Percentiles rank a stretch among this genome's conserved stretches.
These are phyloP conservation scores for Turritopsis dohrnii DNA, from an alignment of 30 jellyfish, hydroid and myxozoan genomes.

Conservation along the genomic window DNA sequence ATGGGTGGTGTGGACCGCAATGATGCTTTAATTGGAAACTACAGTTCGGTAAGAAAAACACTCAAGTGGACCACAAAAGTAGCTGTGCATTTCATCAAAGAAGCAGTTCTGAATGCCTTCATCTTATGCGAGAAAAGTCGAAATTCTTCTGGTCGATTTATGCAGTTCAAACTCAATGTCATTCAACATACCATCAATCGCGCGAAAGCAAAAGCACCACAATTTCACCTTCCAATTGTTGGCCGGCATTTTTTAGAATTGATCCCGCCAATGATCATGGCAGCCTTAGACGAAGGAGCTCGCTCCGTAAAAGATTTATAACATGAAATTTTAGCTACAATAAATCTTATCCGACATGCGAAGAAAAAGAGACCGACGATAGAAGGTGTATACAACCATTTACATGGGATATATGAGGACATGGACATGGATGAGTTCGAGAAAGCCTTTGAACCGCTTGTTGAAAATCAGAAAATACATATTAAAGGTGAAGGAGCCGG, in stretches of 20 bases:
- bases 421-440: too few species aligned
- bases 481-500: too few species aligned
- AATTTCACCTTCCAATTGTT: conserved; percentile 3
- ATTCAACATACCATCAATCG: not conserved
- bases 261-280: not conserved
- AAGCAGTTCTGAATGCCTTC: conserved; percentile 7
- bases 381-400: too few species aligned
- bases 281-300: too few species aligned
- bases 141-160: not conserved
- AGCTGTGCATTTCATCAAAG: conserved; percentile 5
- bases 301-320: too few species aligned
- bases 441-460: too few species aligned
- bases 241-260: not conserved
- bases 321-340: too few species aligned
- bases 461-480: too few species aligned
- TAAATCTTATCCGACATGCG: too few species aligned
- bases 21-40: not conserved
- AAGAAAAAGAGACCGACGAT: too few species aligned
- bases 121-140: not conserved
- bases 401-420: too few species aligned
- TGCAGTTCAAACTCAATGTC: not conserved
- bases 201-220: conserved; percentile 6
- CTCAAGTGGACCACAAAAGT: conserved; percentile 5
- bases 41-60: not conserved
- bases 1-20: not conserved